A percentile compares a stretch with the other conserved stretches of the same genome.
phyloP scores from a whole-genome alignment of 2,888 invertebrate species.

The Lottia scabra region DNA sequence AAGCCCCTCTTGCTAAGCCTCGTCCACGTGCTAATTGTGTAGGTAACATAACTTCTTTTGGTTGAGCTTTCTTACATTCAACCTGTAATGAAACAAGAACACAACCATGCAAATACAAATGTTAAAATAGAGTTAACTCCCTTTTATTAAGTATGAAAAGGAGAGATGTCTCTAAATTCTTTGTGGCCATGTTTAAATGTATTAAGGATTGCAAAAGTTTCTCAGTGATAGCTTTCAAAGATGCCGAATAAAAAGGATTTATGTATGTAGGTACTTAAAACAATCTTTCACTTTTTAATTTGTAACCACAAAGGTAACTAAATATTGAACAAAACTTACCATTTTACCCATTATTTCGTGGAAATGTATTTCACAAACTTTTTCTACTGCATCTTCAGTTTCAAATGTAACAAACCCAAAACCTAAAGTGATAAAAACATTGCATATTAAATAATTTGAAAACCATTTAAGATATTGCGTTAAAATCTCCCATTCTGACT shows the following conservation, averaged over 20 bases:
- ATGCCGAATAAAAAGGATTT: too few relatives aligned
- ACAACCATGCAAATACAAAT: neutral
- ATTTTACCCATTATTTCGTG: slow-evolving; percentile 99
- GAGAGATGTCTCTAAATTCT: too few relatives aligned
- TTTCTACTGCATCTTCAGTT: slow-evolving; percentile 99
- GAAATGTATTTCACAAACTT: slow-evolving; percentile 99
- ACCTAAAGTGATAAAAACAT: slow-evolving; percentile 76
- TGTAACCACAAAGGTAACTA: too few relatives aligned
- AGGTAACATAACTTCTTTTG: slow-evolving; percentile 99
- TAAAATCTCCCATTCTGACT: too few relatives aligned
- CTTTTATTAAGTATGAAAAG: neutral
- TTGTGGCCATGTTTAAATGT: too few relatives aligned
- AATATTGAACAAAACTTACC: slow-evolving; percentile 78
- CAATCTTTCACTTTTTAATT: too few relatives aligned
- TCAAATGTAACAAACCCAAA: slow-evolving; percentile 99
- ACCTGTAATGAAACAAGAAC: slow-evolving; percentile 77
- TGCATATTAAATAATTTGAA: neutral
- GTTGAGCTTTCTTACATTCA: slow-evolving; percentile 99
- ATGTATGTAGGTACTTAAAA: too few relatives aligned
- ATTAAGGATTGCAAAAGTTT: too few relatives aligned
- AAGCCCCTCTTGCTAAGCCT: slow-evolving; percentile 57
- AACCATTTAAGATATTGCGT: too few relatives aligned
- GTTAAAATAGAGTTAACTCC: slow-evolving; percentile 8
- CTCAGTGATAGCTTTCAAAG: too few relatives aligned
- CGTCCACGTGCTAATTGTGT: slow-evolving; percentile 53